Conservation (phyloP, 1,140 invertebrate species). For the Parasteatoda tepidariorum region DNA sequence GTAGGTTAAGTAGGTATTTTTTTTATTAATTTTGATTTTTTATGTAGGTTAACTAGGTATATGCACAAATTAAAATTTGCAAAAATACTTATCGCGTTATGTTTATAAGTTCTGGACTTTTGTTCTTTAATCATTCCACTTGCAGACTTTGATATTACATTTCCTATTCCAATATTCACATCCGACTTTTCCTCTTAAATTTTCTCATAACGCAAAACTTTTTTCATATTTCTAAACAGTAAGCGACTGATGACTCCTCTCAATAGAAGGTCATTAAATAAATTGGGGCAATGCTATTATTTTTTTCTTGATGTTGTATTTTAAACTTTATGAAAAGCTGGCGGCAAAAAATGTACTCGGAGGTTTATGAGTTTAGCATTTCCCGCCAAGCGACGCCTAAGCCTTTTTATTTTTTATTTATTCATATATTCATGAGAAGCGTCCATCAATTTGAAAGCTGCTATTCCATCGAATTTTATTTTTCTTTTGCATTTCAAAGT, state of each 20-base stretch:
- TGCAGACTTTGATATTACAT: too few relatives aligned
- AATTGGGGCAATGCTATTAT: neutral
- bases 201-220: too few relatives aligned
- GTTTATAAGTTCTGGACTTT: too few relatives aligned
- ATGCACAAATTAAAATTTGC: too few relatives aligned
- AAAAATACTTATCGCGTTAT: too few relatives aligned
- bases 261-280: slow-evolving; percentile 26
- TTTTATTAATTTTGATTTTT: too few relatives aligned
- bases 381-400: slow-evolving; percentile 20
- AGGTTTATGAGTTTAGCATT: slow-evolving; percentile 42
- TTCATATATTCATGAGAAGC: slow-evolving; percentile 32
- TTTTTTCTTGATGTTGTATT: neutral
- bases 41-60: too few relatives aligned
- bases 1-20: too few relatives aligned
- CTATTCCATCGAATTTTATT: neutral
- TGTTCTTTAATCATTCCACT: too few relatives aligned
- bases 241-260: neutral
- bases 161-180: too few relatives aligned
- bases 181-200: too few relatives aligned
- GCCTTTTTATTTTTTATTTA: slow-evolving; percentile 25
- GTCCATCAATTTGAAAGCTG: neutral
- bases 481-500: neutral
- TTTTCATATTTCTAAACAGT: too few relatives aligned
- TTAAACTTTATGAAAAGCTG: slow-evolving; percentile 7
- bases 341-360: slow-evolving; percentile 3